phyloP scores from a whole-genome alignment of 2,797 vertebrate species.

The Phataginus tricuspis region DNA sequence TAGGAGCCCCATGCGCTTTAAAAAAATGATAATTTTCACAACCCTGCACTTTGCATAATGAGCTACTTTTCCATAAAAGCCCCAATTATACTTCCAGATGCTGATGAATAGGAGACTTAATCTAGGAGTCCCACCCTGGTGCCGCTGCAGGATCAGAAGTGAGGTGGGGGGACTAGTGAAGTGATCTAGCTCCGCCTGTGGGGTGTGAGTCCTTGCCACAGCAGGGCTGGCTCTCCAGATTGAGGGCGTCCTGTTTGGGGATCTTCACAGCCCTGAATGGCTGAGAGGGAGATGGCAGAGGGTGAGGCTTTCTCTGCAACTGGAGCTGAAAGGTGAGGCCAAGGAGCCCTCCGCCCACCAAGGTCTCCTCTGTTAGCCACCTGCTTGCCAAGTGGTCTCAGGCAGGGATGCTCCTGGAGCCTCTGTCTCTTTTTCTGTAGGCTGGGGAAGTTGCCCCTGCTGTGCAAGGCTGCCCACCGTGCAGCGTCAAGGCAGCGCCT shows the following conservation, averaged over 20 bases:
- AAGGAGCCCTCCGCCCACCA: rapidly evolving
- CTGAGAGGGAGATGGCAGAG: background rate
- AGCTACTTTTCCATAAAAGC: constrained; percentile 53
- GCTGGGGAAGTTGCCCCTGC: background rate
- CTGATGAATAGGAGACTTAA: constrained; percentile 2
- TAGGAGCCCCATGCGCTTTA: rapidly evolving
- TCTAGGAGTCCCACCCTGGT: background rate
- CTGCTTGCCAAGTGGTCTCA: background rate
- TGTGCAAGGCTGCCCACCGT: rapidly evolving
- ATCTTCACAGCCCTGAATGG: rapidly evolving
- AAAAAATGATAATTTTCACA: background rate
- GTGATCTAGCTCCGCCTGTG: rapidly evolving
- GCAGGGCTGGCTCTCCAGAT: background rate
- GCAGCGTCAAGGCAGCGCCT: rapidly evolving
- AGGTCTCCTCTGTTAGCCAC: rapidly evolving
- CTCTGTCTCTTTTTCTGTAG: background rate
- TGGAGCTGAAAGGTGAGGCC: no score
- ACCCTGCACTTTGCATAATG: background rate
- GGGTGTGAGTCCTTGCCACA: no score
- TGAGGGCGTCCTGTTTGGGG: background rate
- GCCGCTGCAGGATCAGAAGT: background rate
- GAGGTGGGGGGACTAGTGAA: background rate
- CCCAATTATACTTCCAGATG: background rate
- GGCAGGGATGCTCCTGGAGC: background rate
- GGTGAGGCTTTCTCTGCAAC: background rate